Conservation (phyloP, 2,113 vertebrate species). For the Pontoporia blainvillei region DNA sequence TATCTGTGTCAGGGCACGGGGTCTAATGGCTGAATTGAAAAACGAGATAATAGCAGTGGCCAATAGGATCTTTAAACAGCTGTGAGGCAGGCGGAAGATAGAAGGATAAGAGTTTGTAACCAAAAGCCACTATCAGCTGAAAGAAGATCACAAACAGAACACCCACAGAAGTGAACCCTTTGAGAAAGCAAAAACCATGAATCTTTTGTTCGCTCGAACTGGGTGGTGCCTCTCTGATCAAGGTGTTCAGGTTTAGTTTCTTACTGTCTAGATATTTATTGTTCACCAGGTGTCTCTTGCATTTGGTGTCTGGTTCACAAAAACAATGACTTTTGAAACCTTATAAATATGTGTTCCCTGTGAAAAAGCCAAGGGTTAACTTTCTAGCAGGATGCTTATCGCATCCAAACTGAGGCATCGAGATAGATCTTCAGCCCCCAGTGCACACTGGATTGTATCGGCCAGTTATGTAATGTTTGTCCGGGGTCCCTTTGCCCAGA, state of each 20-base stretch:
- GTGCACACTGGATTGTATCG: not conserved
- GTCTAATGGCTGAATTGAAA: conserved; percentile 73
- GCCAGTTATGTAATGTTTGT: not conserved
- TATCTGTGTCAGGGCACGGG: conserved; percentile 31
- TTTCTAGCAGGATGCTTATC: not conserved
- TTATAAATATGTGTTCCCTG: conserved; percentile 64
- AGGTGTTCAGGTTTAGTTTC: conserved; percentile 81
- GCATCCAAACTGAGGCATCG: not conserved
- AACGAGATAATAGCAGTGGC: conserved; percentile 64
- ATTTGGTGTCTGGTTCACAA: conserved; percentile 73
- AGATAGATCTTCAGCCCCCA: not conserved
- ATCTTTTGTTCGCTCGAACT: conserved; percentile 81
- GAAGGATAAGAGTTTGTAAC: conserved; percentile 76
- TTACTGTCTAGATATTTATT: conserved; percentile 73
- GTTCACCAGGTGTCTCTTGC: conserved; percentile 77
- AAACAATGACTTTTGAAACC: conserved; percentile 73
- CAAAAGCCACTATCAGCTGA: conserved; percentile 79
- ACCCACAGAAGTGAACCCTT: conserved; percentile 74
- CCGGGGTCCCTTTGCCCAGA: not conserved
- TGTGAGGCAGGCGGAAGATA: conserved; percentile 81
- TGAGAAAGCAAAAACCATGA: conserved; percentile 81
- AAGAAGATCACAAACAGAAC: conserved; percentile 74
- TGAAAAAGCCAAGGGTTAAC: conserved; percentile 29
- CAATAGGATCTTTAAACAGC: conserved; percentile 78
- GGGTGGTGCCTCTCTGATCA: conserved; percentile 78